Conservation (phyloP, 2,113 vertebrate species). For the Proterorhinus semilunaris region DNA sequence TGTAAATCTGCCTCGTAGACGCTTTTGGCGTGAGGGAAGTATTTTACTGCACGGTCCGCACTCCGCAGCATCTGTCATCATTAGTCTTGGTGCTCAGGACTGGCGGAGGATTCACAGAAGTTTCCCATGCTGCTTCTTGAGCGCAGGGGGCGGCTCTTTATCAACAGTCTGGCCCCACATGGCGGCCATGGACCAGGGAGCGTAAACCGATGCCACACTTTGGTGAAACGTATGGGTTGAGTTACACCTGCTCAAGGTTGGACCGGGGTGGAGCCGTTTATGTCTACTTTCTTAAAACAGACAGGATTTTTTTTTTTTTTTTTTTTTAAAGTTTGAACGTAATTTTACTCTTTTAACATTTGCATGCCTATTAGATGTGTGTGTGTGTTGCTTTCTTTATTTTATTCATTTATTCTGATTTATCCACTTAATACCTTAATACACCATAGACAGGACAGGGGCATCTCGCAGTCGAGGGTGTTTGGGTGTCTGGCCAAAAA, state of each 20-base stretch:
- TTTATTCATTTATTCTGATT: too few species aligned
- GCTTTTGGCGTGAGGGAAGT: constrained; percentile 19
- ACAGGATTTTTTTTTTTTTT: too few species aligned
- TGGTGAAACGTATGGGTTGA: constrained; percentile 58
- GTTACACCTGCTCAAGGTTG: constrained; percentile 49
- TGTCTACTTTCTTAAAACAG: too few species aligned
- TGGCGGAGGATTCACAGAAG: constrained; percentile 16
- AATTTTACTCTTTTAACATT: too few species aligned
- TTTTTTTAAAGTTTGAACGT: too few species aligned
- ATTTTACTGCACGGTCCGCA: constrained; percentile 32
- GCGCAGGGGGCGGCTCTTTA: constrained; percentile 50
- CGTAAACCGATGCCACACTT: constrained; percentile 62
- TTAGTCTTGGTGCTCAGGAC: constrained; percentile 32
- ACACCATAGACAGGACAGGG: constrained; percentile 20
- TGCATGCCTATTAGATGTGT: too few species aligned
- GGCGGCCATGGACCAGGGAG: constrained; percentile 65
- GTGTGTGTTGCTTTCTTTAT: too few species aligned
- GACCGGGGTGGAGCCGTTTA: not conserved
- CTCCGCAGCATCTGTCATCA: constrained; percentile 43
- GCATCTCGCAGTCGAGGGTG: constrained; percentile 5
- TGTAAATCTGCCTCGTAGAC: constrained; percentile 39
- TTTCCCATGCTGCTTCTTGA: constrained; percentile 59
- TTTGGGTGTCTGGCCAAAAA: constrained; percentile 40
- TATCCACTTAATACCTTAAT: too few species aligned
- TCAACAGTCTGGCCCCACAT: constrained; percentile 63